Base-by-base conservation (phyloP, 2,888 invertebrate genomes). In the Eupithecia pulchellata region DNA sequence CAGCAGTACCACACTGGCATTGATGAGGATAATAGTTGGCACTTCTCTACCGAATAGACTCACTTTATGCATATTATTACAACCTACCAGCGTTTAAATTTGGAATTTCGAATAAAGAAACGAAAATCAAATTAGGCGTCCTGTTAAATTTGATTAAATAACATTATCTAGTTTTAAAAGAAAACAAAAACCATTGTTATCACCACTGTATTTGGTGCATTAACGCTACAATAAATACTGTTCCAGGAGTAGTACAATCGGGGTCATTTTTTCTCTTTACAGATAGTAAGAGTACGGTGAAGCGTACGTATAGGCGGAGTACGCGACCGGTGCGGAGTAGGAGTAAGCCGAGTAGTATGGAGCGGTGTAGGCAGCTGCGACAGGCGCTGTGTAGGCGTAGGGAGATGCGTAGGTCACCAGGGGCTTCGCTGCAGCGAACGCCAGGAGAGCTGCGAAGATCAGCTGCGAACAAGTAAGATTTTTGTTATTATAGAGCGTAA, bases 401-500 rank as follows among this genome's bases (percentile, higher is more conserved):
- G 86, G 86, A 0, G 89, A 80, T 0, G 86, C 78, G 81, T 87
- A 87, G 79, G 84, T 72, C 57, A 86, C 78, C 67, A 85, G 61
- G 4, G 86, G 86, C 81, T 85, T 86, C 76, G 86, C 85, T 55
- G 81, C 66, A 39, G 83, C 85, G 80, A 86, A 83, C 67, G 95
- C 95, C 91, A 95, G 85, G 79, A 95, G 86, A 82, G 95, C 94
- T 76, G 92, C 89, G 88, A 95, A 90, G 77, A 95, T 89, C 85
- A 95, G 76, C 95, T 95, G 86, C 2, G 72, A 69, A 84, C 8
- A 2, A 52, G 30, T 29, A 57, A 20, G 1, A 20, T 11, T 17
- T 1, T 52, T n/a, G 20, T 2, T 14, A 52, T 20, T n/a, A 25
- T 29, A n/a, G n/a, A n/a, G n/a, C n/a, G n/a, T n/a, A n/a, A n/a